Base-by-base conservation (phyloP, 2,797 vertebrate species). In the Melanogrammus aeglefinus region DNA sequence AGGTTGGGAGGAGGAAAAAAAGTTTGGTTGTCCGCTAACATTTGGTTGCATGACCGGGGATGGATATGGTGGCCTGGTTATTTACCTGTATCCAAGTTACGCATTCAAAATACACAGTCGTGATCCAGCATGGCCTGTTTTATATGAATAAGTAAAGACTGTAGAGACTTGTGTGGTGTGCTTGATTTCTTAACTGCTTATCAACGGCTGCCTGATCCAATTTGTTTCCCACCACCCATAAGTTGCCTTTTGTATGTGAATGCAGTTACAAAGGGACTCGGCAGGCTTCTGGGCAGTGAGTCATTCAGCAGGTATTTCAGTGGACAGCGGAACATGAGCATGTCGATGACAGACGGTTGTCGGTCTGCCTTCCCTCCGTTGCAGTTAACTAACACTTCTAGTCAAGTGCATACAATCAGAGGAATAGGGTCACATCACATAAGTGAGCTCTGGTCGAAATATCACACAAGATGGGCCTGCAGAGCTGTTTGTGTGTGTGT, bases 31-130 rank as follows among this genome's bases (percentile, higher is more conserved):
- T 84, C 86, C 83, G 86, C 76, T 29, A 27, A 75, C 72, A 75
- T 72, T 80, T 75, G 82, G 47, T 57, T 14, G 47, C 18, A 57
- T 14, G 44, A 79, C 77, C 74, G 71, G 80, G 57, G 76, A 86
- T 39, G 78, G 75, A 35, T 82, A 75, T 29, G 51, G 35, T 83
- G 86, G 87, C 82, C 75, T 79, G 82, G 36, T 74, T 78, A 86
- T 82, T 83, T 77, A 79, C 88, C 84, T 41, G 57, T 33, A 79
- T 78, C 81, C 79, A 79, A 57, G 72, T 79, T 82, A 83, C 79
- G 77, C 51, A 78, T 83, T 81, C 84, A 31, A 75, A 77, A 80
- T 73, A 88, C 27, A 71, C 29, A 24, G 24, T 4, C 69, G 31
- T 31, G 29, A 71, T 63, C 57, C 7, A 63, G 57, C 57, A 24